Conservation (phyloP, 2,888 invertebrate species). For the Anodontia alba region DNA sequence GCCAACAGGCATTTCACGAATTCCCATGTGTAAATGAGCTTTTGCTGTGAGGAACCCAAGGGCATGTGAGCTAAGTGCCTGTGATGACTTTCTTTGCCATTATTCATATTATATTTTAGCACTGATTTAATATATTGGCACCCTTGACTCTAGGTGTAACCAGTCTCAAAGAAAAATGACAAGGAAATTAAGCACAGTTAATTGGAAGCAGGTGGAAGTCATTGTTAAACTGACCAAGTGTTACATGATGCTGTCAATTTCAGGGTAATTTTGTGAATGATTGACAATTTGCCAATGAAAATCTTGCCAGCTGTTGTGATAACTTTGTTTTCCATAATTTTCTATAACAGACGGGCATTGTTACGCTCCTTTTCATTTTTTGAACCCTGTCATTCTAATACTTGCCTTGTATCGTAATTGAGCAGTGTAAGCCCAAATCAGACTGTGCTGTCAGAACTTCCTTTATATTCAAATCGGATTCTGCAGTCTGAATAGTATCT, state of each 20-base stretch:
- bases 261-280: background rate
- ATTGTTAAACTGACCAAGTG: slow-evolving; percentile 13
- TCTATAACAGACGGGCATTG: background rate
- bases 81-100: too few species aligned
- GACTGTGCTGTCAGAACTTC: too few species aligned
- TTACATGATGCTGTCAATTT: slow-evolving; percentile 4
- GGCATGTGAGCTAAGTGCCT: too few species aligned
- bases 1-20: too few species aligned
- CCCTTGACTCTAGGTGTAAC: background rate
- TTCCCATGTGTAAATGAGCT: too few species aligned
- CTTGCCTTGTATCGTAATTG: too few species aligned
- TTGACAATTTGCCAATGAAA: slow-evolving; percentile 2
- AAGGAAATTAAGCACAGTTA: slow-evolving; percentile 1
- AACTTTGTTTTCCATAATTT: background rate
- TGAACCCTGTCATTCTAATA: too few species aligned
- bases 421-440: too few species aligned
- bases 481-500: too few species aligned
- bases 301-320: slow-evolving; percentile 8
- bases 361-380: background rate
- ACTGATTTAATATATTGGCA: slow-evolving; percentile 3
- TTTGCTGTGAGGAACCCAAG: too few species aligned
- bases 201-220: slow-evolving; percentile 5
- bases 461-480: too few species aligned
- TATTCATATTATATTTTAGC: background rate
- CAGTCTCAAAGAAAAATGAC: slow-evolving; percentile 14